Evolutionary conservation across 2,888 invertebrate species (phyloP), one percentile per base, ranked within the genome.

Genomic region (Hesperia comma): DNA sequence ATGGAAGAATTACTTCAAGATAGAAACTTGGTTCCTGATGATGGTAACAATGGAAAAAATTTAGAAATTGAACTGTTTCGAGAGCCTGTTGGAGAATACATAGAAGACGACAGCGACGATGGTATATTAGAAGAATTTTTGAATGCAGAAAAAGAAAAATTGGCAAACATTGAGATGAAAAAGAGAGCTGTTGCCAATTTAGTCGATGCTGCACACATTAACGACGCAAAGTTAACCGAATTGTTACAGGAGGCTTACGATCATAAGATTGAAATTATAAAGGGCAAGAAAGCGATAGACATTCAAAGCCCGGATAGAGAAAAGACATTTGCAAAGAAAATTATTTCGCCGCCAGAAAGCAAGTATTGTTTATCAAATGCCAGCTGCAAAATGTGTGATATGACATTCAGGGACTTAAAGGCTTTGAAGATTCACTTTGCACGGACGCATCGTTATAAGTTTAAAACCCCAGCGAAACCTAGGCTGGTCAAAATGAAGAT

Each of bases 311-410:
- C 51, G 26, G 15, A 40, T 26, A 17, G 14, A 26, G 21, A 21
- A 51, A 8, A 63, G 54, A 61, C 63, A 57, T 64, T 60, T 46
- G 56, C 12, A 7, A 67, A 49, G 26, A 61, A 67, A 63, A 46
- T 33, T 56, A 8, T 8, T 14, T 70, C 71, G 1, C 67, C 69
- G 0, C 51, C 63, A 43, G 73, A 75, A 54, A 70, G 76, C 12
- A 77, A 77, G 67, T 86, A 79, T 67, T 82, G 85, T 70, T 63
- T 85, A 15, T 77, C 80, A 1, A 80, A 81, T 40, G 73, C 70
- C 10, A 73, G 77, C 37, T 91, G 90, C 63, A 82, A 84, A 67
- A 74, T 83, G 66, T 91, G 91, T 67, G 61, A 84, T 1, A 85
- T 74, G 61, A 75, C 76, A 26, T 89, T 81, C 67, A 69, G 71